Conservation (phyloP, 2,797 vertebrate species). For the Melanotaenia maccullochi region DNA sequence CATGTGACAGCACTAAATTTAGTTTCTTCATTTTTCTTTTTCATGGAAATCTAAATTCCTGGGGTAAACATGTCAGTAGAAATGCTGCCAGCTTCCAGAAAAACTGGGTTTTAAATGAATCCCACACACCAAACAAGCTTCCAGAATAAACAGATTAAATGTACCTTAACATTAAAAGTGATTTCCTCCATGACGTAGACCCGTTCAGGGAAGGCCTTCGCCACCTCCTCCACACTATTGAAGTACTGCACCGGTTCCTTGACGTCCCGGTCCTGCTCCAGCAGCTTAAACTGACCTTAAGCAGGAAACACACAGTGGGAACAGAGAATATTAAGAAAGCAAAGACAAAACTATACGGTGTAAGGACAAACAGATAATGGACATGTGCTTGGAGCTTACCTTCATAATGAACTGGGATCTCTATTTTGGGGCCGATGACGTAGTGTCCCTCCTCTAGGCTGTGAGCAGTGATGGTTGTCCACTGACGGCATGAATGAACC, state of each 20-base stretch:
- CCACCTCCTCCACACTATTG: slow-evolving; percentile 99
- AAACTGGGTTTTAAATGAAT: too few species aligned
- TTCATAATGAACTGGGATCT: slow-evolving; percentile 99
- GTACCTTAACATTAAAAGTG: slow-evolving; percentile 98
- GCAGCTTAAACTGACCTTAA: slow-evolving; percentile 96
- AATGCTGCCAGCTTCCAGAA: too few species aligned
- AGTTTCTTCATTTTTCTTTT: too few species aligned
- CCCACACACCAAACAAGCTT: too few species aligned
- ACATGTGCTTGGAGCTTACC: slow-evolving; percentile 78
- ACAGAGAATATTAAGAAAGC: background rate
- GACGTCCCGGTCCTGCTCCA: slow-evolving; percentile 99
- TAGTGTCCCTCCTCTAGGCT: slow-evolving; percentile 99
- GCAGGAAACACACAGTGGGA: slow-evolving; percentile 42
- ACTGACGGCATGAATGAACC: slow-evolving; percentile 98
- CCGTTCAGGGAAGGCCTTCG: slow-evolving; percentile 98
- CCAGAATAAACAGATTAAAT: slow-evolving; percentile 12
- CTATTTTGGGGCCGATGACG: slow-evolving; percentile 99
- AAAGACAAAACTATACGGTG: too few species aligned
- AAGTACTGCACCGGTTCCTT: slow-evolving; percentile 99
- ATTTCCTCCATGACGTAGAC: slow-evolving; percentile 99
- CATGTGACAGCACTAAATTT: too few species aligned
- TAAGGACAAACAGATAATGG: too few species aligned
- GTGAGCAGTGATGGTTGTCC: slow-evolving; percentile 99
- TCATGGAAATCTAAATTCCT: too few species aligned
- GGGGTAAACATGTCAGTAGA: too few species aligned